Evolutionary conservation across 2,113 vertebrate genomes (phyloP), one percentile per base, ranked within the genome.

Genomic region (Zonotrichia leucophrys): DNA sequence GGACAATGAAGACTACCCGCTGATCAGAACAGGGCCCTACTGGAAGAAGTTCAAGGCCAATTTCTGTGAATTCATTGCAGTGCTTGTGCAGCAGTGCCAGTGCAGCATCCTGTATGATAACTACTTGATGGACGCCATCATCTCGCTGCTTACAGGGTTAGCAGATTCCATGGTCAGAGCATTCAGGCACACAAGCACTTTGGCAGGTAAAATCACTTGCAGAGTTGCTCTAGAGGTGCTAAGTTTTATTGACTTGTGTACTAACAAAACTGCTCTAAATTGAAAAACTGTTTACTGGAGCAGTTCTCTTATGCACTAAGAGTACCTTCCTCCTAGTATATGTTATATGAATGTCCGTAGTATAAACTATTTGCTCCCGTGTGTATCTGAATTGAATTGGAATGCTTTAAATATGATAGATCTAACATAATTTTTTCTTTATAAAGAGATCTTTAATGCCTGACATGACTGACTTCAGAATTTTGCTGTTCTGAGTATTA

Each of bases 161-260:
- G 98, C 99, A 0, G 97, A 98, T 95, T 99, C 99, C 4, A 96
- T 95, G 52, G 95, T 99, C 39, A 98, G 98, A 47, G 98, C 99
- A 1, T 99, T 99, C 94, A 98, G 99, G 83, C 99, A 99, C 97
- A 99, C 99, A n/a, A 99, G 99, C 94, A 99, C 99, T 20, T 98
- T 99, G 27, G 98, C 99, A 97, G 99, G 99, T 99, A 97, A 95
- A 92, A 30, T 35, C 50, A 16, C 30, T 80, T 9, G 6, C 6
- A 41, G 42, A 70, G 44, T 30, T 88, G 42, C 44, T 58, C 8
- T 33, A 58, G 44, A 25, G 37, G 17, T 46, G 1, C 0, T 63
- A 58, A 56, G 7, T 91, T 90, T 63, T 90, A n/a, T 39, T 91
- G 46, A 41, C 27, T 56, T 46, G 9, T 8, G 7, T 68, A 15